Evolutionary conservation across 1,140 invertebrate genomes (phyloP).

Genomic region (Drosophila virilis): DNA sequence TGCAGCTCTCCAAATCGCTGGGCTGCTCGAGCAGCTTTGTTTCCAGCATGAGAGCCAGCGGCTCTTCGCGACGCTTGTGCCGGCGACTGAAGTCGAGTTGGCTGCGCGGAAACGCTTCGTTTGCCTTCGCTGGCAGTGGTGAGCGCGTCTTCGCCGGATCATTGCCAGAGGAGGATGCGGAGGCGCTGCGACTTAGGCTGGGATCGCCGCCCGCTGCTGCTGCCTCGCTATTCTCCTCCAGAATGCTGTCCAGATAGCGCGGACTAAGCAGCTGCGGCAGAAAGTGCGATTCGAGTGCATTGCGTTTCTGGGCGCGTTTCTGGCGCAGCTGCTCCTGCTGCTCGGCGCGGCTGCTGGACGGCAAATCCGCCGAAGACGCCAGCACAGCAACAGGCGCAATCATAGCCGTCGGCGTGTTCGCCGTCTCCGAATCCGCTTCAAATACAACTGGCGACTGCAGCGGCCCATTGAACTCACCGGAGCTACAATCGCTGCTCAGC

Average conservation of each 20-base stretch:
- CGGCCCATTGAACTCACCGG: slow-evolving; percentile 58
- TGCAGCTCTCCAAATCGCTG: slow-evolving; percentile 66
- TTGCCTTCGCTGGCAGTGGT: slow-evolving; percentile 43
- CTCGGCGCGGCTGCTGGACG: slow-evolving; percentile 57
- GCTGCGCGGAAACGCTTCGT: slow-evolving; percentile 69
- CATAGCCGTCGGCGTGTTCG: not conserved
- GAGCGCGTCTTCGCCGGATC: slow-evolving; percentile 26
- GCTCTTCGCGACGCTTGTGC: slow-evolving; percentile 73
- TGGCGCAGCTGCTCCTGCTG: slow-evolving; percentile 74
- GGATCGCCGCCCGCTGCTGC: slow-evolving; percentile 54
- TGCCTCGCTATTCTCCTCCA: slow-evolving; percentile 87
- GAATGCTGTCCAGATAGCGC: slow-evolving; percentile 87
- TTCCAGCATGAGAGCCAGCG: slow-evolving; percentile 64
- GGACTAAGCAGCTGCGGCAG: slow-evolving; percentile 85
- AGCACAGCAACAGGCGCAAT: slow-evolving; percentile 8
- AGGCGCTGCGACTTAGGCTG: slow-evolving; percentile 21
- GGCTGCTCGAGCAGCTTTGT: slow-evolving; percentile 72
- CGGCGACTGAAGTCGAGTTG: slow-evolving; percentile 69
- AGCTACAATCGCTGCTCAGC: slow-evolving; percentile 66
- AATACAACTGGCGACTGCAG: slow-evolving; percentile 65
- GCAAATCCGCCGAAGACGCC: slow-evolving; percentile 40
- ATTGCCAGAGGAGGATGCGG: slow-evolving; percentile 8
- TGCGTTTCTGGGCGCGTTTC: slow-evolving; percentile 85
- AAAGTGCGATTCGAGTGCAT: slow-evolving; percentile 85
- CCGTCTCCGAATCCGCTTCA: slow-evolving; percentile 70